phyloP scores from a whole-genome alignment of 2,113 vertebrate genomes.

The Hiodon tergisus region DNA sequence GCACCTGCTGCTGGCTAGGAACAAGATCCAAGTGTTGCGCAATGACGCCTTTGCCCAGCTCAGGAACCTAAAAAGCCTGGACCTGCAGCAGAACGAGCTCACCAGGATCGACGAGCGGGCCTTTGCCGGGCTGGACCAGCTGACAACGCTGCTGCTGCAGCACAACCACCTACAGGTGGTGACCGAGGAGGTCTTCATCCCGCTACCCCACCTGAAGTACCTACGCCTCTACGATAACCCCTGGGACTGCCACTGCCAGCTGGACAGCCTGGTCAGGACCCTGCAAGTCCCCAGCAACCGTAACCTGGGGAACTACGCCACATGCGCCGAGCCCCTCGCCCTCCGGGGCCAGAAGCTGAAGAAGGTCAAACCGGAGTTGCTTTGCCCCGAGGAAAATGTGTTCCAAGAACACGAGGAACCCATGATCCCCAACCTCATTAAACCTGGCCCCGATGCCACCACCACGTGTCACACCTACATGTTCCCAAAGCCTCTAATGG shows the following conservation, averaged over 20 bases:
- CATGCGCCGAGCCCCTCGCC: slow-evolving; percentile 67
- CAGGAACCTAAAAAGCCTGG: slow-evolving; percentile 76
- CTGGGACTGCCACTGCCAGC: slow-evolving; percentile 79
- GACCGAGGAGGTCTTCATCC: slow-evolving; percentile 80
- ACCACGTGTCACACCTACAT: slow-evolving; percentile 80
- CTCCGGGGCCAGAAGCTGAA: slow-evolving; percentile 76
- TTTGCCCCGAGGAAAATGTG: slow-evolving; percentile 58
- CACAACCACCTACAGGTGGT: slow-evolving; percentile 78
- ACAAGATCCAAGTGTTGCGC: slow-evolving; percentile 77
- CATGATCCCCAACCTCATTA: slow-evolving; percentile 32
- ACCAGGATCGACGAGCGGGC: slow-evolving; percentile 75
- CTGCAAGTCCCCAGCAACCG: slow-evolving; percentile 85
- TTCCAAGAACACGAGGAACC: not conserved
- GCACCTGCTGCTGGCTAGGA: slow-evolving; percentile 86
- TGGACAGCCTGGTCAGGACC: slow-evolving; percentile 82
- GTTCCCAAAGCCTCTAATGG: slow-evolving; percentile 75
- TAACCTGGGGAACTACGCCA: slow-evolving; percentile 87
- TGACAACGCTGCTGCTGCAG: slow-evolving; percentile 87
- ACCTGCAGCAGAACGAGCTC: slow-evolving; percentile 90
- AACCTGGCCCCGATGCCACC: slow-evolving; percentile 63
- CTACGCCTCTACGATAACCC: slow-evolving; percentile 92
- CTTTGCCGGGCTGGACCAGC: slow-evolving; percentile 78
- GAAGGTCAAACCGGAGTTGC: slow-evolving; percentile 63
- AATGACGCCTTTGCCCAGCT: slow-evolving; percentile 83
- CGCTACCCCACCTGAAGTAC: slow-evolving; percentile 74